Evolutionary conservation across 1,140 invertebrate species (phyloP), one percentile per base, ranked within the genome.

Genomic region (Anastrepha ludens): DNA sequence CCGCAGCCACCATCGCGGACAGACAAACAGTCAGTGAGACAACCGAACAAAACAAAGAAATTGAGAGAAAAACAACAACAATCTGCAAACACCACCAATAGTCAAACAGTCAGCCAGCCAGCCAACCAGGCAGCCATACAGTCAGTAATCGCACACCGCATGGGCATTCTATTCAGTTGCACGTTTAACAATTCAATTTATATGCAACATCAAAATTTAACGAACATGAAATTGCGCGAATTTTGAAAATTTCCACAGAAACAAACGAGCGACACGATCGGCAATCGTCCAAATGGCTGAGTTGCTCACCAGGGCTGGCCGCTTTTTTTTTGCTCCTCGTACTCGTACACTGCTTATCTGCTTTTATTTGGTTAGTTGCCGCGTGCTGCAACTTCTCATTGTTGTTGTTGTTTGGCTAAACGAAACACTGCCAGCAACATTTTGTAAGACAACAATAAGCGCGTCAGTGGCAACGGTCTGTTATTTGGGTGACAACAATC

Each of bases 101-200:
- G 47, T 55, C 44, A 74, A 50, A 13, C 67, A 4, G 64, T 11
- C 70, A 81, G 67, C 11, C 67, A 9, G 65, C 17, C 17, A 15
- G 60, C 17, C 15, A 65, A 62, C 59, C 15, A 86, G 5, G 5
- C 59, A 60, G 58, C 88, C 88, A 91, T 90, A 13, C 13, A 55
- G 50, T 55, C 50, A 55, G 11, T 70, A 41, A 70, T 13, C 65
- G 65, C 65, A 39, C 65, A 15, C 65, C 65, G 67, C 41, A 74
- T 74, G 44, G 67, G 39, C 67, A 74, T 74, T 74, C 67, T 47
- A 90, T 81, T 17, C n/a, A 81, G 74, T 92, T 92, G 91, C 91
- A 91, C 91, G 91, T 92, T 92, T 92, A 92, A 92, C 91, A 92
- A 92, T 92, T 92, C 91, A 92, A 92, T 92, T 92, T 92, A 92